Conservation (phyloP, 2,888 invertebrate species). For the Coleophora flavipennella region DNA sequence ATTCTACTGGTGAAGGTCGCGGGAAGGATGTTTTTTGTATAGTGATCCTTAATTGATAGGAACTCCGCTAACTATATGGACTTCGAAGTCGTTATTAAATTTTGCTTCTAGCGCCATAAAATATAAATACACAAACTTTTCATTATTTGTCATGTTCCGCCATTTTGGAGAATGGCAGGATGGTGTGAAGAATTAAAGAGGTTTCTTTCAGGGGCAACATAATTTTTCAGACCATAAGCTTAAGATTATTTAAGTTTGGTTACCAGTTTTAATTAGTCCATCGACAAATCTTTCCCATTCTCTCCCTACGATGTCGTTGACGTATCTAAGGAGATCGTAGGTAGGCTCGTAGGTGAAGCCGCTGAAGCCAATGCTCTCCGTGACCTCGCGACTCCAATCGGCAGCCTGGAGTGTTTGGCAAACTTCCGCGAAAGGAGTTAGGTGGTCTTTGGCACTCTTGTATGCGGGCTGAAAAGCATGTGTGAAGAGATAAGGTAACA, state of each 20-base stretch:
- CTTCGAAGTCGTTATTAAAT: too few species aligned
- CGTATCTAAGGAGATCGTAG: constrained; percentile 47
- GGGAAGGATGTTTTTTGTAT: too few species aligned
- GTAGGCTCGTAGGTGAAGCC: constrained; percentile 33
- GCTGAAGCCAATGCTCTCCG: constrained; percentile 4
- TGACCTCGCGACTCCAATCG: constrained; percentile 32
- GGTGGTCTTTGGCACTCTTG: constrained; percentile 9
- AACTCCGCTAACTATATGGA: too few species aligned
- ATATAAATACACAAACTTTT: too few species aligned
- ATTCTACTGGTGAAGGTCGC: too few species aligned
- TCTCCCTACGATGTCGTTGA: constrained; percentile 56
- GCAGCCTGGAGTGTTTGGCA: constrained; percentile 32
- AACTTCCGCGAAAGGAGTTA: constrained; percentile 33
- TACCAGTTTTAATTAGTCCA: constrained; percentile 20
- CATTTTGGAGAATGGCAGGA: too few species aligned
- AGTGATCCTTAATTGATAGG: too few species aligned
- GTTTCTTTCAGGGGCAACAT: too few species aligned
- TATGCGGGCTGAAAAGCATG: constrained; percentile 27
- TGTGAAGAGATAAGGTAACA: neutral
- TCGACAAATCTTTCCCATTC: constrained; percentile 47
- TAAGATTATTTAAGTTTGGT: neutral
- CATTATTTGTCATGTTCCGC: too few species aligned
- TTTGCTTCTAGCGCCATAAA: too few species aligned
- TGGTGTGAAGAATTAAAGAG: too few species aligned
- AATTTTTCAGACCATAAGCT: too few species aligned